These are phyloP conservation scores for Narcine bancroftii DNA, from an alignment of 2,113 vertebrate species.

Conservation along the genomic window DNA sequence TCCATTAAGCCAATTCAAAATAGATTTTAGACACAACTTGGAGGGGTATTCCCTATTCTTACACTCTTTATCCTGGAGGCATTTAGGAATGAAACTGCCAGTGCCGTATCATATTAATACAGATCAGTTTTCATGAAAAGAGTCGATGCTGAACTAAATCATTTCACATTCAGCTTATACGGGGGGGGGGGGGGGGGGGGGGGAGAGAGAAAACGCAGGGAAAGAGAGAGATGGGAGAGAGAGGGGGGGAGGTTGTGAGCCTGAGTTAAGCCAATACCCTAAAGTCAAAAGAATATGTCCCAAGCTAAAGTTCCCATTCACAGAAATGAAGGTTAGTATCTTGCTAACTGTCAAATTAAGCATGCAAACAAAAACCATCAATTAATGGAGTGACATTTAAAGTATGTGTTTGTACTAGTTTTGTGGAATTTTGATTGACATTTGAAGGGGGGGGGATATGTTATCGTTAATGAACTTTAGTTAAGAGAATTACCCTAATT, in stretches of 20 bases:
- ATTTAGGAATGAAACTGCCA: background rate
- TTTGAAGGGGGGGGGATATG: slow-evolving; percentile 6
- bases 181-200: no score
- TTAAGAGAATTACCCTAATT: slow-evolving; percentile 14
- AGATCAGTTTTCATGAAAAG: background rate
- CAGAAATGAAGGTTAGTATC: background rate
- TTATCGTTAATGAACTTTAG: background rate
- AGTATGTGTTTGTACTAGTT: background rate
- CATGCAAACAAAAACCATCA: background rate
- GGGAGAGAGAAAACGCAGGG: no score
- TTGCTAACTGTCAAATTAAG: background rate
- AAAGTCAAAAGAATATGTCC: background rate
- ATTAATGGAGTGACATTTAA: background rate
- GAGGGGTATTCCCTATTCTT: background rate
- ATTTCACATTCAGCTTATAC: background rate
- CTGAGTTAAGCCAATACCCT: background rate
- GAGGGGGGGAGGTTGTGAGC: no score
- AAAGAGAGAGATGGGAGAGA: no score
- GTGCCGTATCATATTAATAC: background rate
- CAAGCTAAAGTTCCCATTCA: background rate
- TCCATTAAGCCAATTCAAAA: background rate
- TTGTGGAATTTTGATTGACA: slow-evolving; percentile 4
- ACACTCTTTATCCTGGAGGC: background rate
- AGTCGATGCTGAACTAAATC: background rate
- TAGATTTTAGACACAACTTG: background rate